Evolutionary conservation across 2,113 vertebrate genomes (phyloP).

Genomic region (Cryptomyrus ogoouensis): DNA sequence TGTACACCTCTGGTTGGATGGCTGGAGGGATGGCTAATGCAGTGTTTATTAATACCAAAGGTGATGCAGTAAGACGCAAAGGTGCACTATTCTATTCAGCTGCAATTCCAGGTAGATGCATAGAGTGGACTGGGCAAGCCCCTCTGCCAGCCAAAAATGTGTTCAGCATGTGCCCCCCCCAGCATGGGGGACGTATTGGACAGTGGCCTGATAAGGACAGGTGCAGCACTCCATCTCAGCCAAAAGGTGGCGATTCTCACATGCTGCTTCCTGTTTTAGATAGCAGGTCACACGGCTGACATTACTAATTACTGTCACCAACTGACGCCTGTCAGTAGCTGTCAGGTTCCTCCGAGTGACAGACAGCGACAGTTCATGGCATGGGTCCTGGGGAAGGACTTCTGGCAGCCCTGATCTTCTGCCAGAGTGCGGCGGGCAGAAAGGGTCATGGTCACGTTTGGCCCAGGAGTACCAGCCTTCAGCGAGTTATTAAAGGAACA

Average conservation of each 20-base stretch:
- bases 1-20: background rate
- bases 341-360: slow-evolving; percentile 45
- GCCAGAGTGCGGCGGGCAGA: background rate
- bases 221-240: background rate
- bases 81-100: background rate
- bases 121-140: background rate
- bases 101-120: background rate
- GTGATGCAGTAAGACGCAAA: background rate
- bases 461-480: background rate
- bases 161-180: background rate
- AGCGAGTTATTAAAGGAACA: background rate
- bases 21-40: no score
- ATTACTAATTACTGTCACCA: slow-evolving; percentile 41
- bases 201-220: background rate
- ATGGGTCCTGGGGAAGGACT: slow-evolving; percentile 47
- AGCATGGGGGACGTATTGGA: background rate
- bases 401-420: slow-evolving; percentile 16
- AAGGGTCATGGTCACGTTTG: background rate
- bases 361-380: slow-evolving; percentile 48
- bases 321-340: slow-evolving; percentile 60
- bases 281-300: slow-evolving; percentile 18
- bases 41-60: background rate
- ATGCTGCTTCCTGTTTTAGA: background rate
- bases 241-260: background rate
- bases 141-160: background rate